Conservation (phyloP, 2,888 invertebrate species). For the Calameuta filiformis region DNA sequence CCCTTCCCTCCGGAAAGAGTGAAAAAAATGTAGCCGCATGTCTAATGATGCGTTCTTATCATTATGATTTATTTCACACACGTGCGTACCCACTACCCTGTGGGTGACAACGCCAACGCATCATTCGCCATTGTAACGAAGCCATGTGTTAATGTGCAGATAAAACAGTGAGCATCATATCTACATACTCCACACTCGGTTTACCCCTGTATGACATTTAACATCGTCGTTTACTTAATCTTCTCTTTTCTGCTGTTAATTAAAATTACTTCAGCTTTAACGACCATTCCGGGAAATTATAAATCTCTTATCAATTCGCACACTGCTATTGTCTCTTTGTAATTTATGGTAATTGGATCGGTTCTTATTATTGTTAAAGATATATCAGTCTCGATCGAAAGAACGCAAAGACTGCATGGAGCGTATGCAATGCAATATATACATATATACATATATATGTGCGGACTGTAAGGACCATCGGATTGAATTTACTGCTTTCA, state of each 20-base stretch:
- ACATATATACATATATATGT: no score
- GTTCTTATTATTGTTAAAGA: not conserved
- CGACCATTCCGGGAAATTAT: not conserved
- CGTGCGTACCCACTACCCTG: constrained; percentile 33
- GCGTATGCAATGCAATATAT: no score
- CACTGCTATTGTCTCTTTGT: not conserved
- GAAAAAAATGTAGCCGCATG: constrained; percentile 4
- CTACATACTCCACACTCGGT: constrained; percentile 10
- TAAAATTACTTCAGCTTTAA: not conserved
- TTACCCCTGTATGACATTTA: not conserved
- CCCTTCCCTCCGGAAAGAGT: not conserved
- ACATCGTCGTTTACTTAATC: not conserved
- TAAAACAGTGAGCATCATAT: constrained; percentile 33
- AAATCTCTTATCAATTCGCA: not conserved
- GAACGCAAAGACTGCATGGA: not conserved
- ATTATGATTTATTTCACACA: constrained; percentile 50
- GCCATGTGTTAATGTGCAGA: constrained; percentile 47
- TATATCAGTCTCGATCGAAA: not conserved
- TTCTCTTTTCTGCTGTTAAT: not conserved
- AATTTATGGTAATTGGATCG: not conserved
- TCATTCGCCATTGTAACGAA: constrained; percentile 42
- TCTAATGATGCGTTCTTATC: constrained; percentile 49
- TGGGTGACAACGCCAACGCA: constrained; percentile 30
- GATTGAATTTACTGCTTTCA: constrained; percentile 6
- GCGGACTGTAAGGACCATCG: not conserved